Evolutionary conservation across 2,113 vertebrate species (phyloP), one percentile per base, ranked within the genome.

Genomic region (Catharus fuscescens): DNA sequence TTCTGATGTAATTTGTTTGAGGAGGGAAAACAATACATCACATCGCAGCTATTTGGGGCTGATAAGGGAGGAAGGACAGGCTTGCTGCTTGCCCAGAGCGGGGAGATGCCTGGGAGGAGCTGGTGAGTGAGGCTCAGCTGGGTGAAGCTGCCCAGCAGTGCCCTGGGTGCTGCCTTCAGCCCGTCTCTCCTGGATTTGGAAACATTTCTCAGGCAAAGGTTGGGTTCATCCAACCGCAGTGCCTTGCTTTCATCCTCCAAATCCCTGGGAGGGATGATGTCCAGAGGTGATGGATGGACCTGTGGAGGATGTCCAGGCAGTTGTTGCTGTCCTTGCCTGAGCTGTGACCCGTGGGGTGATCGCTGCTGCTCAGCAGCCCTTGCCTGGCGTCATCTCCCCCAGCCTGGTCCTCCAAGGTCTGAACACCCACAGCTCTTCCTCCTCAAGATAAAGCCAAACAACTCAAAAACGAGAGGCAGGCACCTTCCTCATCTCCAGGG

Each of bases 1-100:
- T 95, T 82, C 70, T 96, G 95, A 95, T 73, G 96, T 91, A 64
- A 95, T 97, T 85, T 94, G 90, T 97, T 93, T 86, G 59, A 95
- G 74, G 60, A 95, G 81, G 26, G 36, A 95, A 95, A 96, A 80
- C 93, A 94, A 93, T 65, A 92, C 95, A 59, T 95, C 92, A 93
- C 23, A 19, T 47, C 9, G 0, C 47, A 95, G 87, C 94, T 95
- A 95, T 96, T 91, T 23, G 76, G 81, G 78, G 59, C 78, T 70
- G 71, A 96, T 93, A 97, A 95, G 81, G 54, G 80, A 95, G 80
- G 91, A 94, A 93, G 80, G 72, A 62, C 24, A 47, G 54, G 32
- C n/a, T 40, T 5, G 10, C 53, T 80, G 54, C 82, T 57, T 40
- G 71, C 50, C 8, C 34, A 59, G 52, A 18, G n/a, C n/a, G 62